phyloP scores from a whole-genome alignment of 2,888 invertebrate species.

The Elgonia sp. region DNA sequence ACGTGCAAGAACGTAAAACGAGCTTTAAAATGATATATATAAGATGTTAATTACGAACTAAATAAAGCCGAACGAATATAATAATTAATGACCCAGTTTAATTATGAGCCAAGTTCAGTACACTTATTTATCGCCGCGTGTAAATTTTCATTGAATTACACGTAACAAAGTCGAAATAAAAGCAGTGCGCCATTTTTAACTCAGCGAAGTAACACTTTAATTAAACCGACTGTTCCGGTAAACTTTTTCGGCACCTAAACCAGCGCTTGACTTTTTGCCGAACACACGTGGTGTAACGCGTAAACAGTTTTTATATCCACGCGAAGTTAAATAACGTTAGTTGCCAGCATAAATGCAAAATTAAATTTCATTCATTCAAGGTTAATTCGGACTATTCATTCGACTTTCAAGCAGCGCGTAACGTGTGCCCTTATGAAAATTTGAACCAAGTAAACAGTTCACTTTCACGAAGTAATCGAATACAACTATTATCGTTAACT shows the following conservation, averaged over 20 bases:
- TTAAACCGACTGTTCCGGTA: conserved; percentile 38
- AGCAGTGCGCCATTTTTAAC: conserved; percentile 11
- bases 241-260: conserved; percentile 31
- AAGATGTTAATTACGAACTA: conserved; percentile 48
- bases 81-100: conserved; percentile 51
- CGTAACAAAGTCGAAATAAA: conserved; percentile 33
- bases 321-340: conserved; percentile 29
- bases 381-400: conserved; percentile 18
- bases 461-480: conserved; percentile 25
- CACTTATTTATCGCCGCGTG: conserved; percentile 44
- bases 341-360: conserved; percentile 23
- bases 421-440: conserved; percentile 9
- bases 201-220: conserved; percentile 23
- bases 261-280: conserved; percentile 15
- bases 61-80: conserved; percentile 56
- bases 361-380: conserved; percentile 38
- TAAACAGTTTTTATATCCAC: conserved; percentile 23
- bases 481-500: conserved; percentile 12
- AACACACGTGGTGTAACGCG: conserved; percentile 8
- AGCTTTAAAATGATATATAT: conserved; percentile 49
- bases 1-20: conserved; percentile 37
- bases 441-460: conserved; percentile 23
- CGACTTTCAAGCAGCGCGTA: neutral
- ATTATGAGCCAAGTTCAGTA: conserved; percentile 45
- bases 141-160: conserved; percentile 52